Conservation (phyloP, 1,140 invertebrate species). For the Leptinotarsa lineolata region DNA sequence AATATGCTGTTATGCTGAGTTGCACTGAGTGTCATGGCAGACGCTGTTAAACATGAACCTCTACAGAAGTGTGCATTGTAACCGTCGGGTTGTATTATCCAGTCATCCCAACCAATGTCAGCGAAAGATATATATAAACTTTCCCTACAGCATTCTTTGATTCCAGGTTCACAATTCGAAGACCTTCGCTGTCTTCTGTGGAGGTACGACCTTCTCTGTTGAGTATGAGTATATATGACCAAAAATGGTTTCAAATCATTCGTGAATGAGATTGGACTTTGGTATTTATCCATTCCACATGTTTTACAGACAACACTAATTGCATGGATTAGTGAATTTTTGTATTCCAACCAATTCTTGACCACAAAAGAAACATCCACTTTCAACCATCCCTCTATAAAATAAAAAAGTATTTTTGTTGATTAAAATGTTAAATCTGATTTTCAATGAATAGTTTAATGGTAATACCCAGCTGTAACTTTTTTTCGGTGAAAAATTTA, state of each 20-base stretch:
- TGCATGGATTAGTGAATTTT: slow-evolving; percentile 65
- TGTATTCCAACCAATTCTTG: slow-evolving; percentile 71
- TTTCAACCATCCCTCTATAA: slow-evolving; percentile 78
- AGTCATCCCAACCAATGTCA: slow-evolving; percentile 85
- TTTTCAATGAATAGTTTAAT: too few relatives aligned
- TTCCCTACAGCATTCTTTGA: slow-evolving; percentile 81
- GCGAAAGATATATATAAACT: slow-evolving; percentile 80
- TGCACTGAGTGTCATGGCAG: slow-evolving; percentile 67
- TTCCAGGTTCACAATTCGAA: slow-evolving; percentile 70
- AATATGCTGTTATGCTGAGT: slow-evolving; percentile 73
- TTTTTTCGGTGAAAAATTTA: too few relatives aligned
- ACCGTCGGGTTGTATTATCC: slow-evolving; percentile 79
- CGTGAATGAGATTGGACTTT: slow-evolving; percentile 66
- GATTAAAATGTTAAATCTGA: background rate
- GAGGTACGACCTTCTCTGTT: slow-evolving; percentile 54
- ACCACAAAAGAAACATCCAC: slow-evolving; percentile 75
- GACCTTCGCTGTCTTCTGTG: slow-evolving; percentile 66
- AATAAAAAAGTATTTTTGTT: slow-evolving; percentile 22
- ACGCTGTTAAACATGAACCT: slow-evolving; percentile 73
- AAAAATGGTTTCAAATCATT: slow-evolving; percentile 72
- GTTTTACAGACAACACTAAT: slow-evolving; percentile 77
- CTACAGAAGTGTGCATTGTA: slow-evolving; percentile 86
- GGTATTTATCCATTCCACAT: slow-evolving; percentile 67
- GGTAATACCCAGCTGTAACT: too few relatives aligned
- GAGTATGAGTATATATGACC: slow-evolving; percentile 70